Conservation (phyloP, 2,888 invertebrate species). For the Zhuqinia jingwanae region DNA sequence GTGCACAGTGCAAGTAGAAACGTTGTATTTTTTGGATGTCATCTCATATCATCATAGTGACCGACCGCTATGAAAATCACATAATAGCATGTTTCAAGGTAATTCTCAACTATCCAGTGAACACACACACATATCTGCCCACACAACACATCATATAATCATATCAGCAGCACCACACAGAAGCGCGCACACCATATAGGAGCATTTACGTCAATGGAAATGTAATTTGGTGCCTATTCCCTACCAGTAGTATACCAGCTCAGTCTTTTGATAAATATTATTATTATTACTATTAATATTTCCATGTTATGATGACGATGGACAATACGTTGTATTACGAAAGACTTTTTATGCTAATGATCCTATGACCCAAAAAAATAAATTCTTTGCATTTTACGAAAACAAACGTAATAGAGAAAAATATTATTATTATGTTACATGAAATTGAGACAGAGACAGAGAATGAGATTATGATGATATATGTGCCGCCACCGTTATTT, state of each 20-base stretch:
- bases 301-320: too few relatives aligned
- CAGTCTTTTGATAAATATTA: neutral
- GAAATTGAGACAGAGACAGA: too few relatives aligned
- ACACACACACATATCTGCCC: neutral
- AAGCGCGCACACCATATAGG: too few relatives aligned
- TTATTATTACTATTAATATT: too few relatives aligned
- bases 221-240: constrained; percentile 1
- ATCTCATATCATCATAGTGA: too few relatives aligned
- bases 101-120: neutral
- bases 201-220: constrained; percentile 56
- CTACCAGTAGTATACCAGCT: neutral
- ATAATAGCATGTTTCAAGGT: neutral
- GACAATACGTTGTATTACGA: constrained; percentile 9
- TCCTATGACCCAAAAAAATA: constrained; percentile 40
- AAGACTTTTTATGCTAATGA: constrained; percentile 51
- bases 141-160: neutral
- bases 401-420: too few relatives aligned
- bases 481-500: too few relatives aligned
- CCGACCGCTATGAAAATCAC: too few relatives aligned
- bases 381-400: neutral
- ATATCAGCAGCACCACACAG: neutral
- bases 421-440: too few relatives aligned
- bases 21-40: too few relatives aligned
- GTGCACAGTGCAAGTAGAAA: too few relatives aligned
- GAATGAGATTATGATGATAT: too few relatives aligned